These are phyloP conservation scores for Drosophila monieri DNA, from an alignment of 2,888 invertebrate genomes.

Conservation along the genomic window DNA sequence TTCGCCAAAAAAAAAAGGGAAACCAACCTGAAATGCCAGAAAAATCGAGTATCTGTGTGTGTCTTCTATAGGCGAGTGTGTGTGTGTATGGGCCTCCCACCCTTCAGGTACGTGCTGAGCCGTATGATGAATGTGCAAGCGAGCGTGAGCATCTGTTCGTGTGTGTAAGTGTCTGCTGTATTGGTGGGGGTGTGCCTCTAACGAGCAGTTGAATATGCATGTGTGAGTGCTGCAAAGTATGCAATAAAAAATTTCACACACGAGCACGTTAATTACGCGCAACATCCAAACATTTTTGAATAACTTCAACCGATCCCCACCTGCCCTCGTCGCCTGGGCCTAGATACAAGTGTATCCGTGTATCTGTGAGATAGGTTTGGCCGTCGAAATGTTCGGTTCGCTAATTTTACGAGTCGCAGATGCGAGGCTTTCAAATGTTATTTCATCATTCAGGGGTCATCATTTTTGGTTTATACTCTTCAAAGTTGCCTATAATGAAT, in stretches of 20 bases:
- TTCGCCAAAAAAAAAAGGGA: constrained; percentile 45
- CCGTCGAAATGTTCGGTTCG: constrained; percentile 5
- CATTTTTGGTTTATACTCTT: background rate
- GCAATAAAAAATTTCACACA: constrained; percentile 77
- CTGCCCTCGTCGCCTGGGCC: background rate
- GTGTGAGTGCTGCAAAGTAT: constrained; percentile 60
- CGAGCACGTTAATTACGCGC: constrained; percentile 69
- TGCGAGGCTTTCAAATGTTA: background rate
- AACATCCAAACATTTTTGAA: constrained; percentile 32
- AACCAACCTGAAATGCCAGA: constrained; percentile 16
- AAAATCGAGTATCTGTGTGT: constrained; percentile 55
- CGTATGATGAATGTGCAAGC: constrained; percentile 78
- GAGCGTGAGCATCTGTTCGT: constrained; percentile 68
- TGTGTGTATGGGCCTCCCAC: constrained; percentile 7
- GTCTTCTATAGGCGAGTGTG: constrained; percentile 4
- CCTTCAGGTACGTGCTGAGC: constrained; percentile 64
- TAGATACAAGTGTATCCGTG: constrained; percentile 1
- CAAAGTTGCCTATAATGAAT: background rate
- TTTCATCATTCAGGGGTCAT: background rate
- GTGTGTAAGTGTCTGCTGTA: constrained; percentile 42
- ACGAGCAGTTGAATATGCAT: constrained; percentile 62
- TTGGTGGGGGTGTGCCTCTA: constrained; percentile 44
- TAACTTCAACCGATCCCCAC: constrained; percentile 11
- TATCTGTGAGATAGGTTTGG: constrained; percentile 10
- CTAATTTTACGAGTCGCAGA: constrained; percentile 2